Evolutionary conservation across 2,797 vertebrate species (phyloP).

Genomic region (Phoebastria nigripes): DNA sequence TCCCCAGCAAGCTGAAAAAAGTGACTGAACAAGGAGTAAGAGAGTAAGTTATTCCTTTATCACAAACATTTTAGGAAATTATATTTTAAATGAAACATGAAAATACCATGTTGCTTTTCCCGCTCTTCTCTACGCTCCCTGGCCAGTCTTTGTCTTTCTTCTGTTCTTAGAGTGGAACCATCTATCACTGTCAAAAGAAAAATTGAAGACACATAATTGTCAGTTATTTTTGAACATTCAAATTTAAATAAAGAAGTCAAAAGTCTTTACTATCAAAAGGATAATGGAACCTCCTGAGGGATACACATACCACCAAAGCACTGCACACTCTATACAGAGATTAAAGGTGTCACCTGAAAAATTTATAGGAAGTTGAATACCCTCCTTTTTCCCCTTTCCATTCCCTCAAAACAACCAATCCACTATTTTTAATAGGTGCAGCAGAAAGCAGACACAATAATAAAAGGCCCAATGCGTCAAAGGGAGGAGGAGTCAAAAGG

Average conservation of each 20-base stretch:
- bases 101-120: constrained; percentile 87
- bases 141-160: constrained; percentile 89
- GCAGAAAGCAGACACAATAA: not conserved
- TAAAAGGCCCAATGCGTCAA: not conserved
- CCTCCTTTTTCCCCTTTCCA: not conserved
- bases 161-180: constrained; percentile 87
- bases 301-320: not conserved
- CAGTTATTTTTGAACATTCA: not conserved
- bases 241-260: not conserved
- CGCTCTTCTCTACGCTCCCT: constrained; percentile 90
- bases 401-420: not conserved
- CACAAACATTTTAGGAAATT: not conserved
- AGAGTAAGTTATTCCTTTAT: not conserved
- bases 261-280: not conserved
- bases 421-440: not conserved
- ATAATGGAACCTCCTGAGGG: not conserved
- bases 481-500: not conserved
- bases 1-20: not conserved
- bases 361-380: not conserved
- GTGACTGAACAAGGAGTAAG: not conserved
- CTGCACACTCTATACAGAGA: not conserved
- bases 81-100: not conserved
- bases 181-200: constrained; percentile 82
- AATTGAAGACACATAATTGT: not conserved
- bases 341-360: not conserved